phyloP scores from a whole-genome alignment of 1,140 invertebrate genomes.

The Homalodisca vitripennis region DNA sequence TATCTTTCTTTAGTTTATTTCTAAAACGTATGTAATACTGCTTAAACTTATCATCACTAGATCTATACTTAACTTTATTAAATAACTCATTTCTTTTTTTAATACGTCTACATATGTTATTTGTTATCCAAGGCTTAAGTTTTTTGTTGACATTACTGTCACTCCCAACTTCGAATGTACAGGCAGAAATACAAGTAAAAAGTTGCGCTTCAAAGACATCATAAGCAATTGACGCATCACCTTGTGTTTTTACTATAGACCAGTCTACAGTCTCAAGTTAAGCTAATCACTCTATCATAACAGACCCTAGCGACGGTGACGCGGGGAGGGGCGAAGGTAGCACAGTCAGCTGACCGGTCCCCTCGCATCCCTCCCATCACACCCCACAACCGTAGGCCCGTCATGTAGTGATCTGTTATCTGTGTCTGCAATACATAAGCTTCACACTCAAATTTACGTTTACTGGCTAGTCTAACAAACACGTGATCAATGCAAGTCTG shows the following conservation, averaged over 20 bases:
- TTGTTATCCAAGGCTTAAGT: not conserved
- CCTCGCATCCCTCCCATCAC: not conserved
- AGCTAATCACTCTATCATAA: not conserved
- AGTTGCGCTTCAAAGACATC: not conserved
- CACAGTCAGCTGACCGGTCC: not conserved
- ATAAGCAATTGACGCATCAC: not conserved
- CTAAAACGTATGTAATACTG: too few relatives aligned
- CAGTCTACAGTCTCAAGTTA: not conserved
- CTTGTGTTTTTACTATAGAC: not conserved
- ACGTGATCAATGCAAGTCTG: not conserved
- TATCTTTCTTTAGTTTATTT: too few relatives aligned
- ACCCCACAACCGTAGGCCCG: not conserved
- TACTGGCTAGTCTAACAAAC: slow-evolving; percentile 1
- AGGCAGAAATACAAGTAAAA: not conserved
- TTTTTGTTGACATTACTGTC: not conserved
- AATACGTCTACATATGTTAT: not conserved
- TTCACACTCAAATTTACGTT: not conserved
- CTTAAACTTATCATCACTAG: too few relatives aligned
- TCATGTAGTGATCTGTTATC: not conserved
- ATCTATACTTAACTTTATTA: too few relatives aligned
- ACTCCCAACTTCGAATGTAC: not conserved
- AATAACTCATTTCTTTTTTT: slow-evolving; percentile 1
- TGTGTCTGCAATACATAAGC: not conserved
- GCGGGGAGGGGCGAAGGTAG: not conserved
- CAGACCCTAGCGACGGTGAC: not conserved